Evolutionary conservation across 2,888 invertebrate species (phyloP), one percentile per base, ranked within the genome.

Genomic region (Crepidodera aurea): DNA sequence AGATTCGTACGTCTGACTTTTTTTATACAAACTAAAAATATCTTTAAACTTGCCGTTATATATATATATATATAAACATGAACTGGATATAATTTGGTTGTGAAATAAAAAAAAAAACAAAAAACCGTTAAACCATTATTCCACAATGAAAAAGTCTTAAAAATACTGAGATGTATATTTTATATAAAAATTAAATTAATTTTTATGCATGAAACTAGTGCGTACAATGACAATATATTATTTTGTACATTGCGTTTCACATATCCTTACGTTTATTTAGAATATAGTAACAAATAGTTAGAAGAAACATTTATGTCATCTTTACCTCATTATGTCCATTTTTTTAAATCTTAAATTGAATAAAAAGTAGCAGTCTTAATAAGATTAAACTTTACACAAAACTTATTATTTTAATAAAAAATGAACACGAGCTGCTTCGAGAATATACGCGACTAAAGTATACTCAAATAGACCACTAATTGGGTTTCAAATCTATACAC

Each of bases 201-300:
- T 62, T 56, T 66, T 56, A 56, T 62, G 56, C 50, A 57, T 54
- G 39, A 56, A 62, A 56, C 44, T 51, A 60, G 46, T 25, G 51
- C 53, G 18, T 44, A 51, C 50, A 56, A 60, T 64, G 63, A 60
- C 57, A 64, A 58, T 56, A 62, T 34, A 56, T 58, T 65, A 68
- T 69, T 73, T 72, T 73, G 72, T 73, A 73, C 73, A 71, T 69
- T 66, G 64, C 65, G 69, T 74, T 72, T 72, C 72, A 73, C 71
- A 73, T 73, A 74, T 73, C 73, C 66, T 64, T 71, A 63, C 68
- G 68, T 40, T 60, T 50, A 60, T 71, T 71, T 69, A 72, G 71
- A 73, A 73, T 71, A 70, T 71, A 69, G 62, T 67, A 66, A 69
- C 65, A 67, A 67, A 69, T 64, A 65, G 65, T 65, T 65, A 71